Percentiles rank a stretch among this genome's conserved stretches.
These are phyloP conservation scores for Amphiura filiformis DNA, from an alignment of 35 echinoderm and acorn worm genomes.

Conservation along the genomic window DNA sequence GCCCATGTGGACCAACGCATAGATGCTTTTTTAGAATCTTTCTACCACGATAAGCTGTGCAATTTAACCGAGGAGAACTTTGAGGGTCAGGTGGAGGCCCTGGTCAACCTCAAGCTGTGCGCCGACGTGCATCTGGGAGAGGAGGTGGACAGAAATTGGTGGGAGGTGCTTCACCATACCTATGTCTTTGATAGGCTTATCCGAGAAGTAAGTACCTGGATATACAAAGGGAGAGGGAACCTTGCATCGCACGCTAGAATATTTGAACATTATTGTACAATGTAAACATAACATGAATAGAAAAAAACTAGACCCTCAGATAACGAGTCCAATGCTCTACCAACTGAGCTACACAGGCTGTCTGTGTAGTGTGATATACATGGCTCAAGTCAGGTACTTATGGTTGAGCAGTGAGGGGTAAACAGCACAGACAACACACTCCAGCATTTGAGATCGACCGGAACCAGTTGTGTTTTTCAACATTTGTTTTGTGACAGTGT, in stretches of 20 bases:
- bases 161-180: slow-evolving; percentile 53
- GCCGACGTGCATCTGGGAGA: slow-evolving; percentile 68
- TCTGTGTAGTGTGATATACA: no score
- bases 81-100: slow-evolving; percentile 56
- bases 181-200: slow-evolving; percentile 79
- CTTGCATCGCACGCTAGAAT: not conserved
- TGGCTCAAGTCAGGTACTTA: no score
- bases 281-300: not conserved
- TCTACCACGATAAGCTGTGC: slow-evolving; percentile 31
- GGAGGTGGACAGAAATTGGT: slow-evolving; percentile 88
- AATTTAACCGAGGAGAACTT: slow-evolving; percentile 41
- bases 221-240: no score
- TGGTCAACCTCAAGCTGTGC: slow-evolving; percentile 81
- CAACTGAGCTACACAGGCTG: no score
- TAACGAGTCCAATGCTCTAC: no score
- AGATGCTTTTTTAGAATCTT: slow-evolving; percentile 75
- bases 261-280: not conserved
- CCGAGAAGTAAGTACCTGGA: slow-evolving; percentile 50
- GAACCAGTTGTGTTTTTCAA: no score
- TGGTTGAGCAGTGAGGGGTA: no score
- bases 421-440: no score
- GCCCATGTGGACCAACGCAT: slow-evolving; percentile 74
- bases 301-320: no score
- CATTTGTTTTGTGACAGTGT: no score
- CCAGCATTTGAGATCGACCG: no score